Percentiles rank a stretch among this genome's conserved stretches.
phyloP scores from a whole-genome alignment of 2,113 vertebrate genomes.

The Eulacestoma nigropectus region DNA sequence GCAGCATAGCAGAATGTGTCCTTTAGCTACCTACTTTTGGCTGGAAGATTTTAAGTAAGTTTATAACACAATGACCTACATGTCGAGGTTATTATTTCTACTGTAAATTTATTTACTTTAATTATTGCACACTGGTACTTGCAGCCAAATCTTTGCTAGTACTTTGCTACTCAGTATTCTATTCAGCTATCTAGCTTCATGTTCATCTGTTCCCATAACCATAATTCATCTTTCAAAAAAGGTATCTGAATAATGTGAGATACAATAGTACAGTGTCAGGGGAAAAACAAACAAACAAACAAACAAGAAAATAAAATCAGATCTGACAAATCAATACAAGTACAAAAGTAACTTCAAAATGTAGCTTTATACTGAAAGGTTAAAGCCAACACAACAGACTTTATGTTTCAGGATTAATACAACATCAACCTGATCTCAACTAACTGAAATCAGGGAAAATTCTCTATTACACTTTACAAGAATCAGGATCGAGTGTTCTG shows the following conservation, averaged over 20 bases:
- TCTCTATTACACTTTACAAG: not conserved
- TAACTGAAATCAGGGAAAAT: not conserved
- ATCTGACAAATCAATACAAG: conserved; percentile 19
- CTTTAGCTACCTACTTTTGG: not conserved
- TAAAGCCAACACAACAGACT: conserved; percentile 5
- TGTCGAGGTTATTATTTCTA: not conserved
- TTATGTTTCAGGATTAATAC: not conserved
- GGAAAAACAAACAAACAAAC: not conserved
- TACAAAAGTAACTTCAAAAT: not conserved
- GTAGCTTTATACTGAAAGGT: not conserved
- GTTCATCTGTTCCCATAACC: not conserved
- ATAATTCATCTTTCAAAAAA: not conserved
- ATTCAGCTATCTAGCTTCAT: not conserved
- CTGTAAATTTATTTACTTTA: not conserved
- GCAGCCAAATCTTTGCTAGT: not conserved
- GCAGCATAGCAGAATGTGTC: not conserved
- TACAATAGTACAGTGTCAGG: not conserved
- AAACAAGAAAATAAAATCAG: not conserved
- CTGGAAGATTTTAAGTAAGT: not conserved
- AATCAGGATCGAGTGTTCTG: not conserved
- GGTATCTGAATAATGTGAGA: not conserved
- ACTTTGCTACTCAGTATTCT: not conserved
- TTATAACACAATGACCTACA: not conserved
- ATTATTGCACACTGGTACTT: not conserved
- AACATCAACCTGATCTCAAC: not conserved